Evolutionary conservation across 2,888 invertebrate species (phyloP), one percentile per base, ranked within the genome.

Genomic region (Drosophila paranaensis): DNA sequence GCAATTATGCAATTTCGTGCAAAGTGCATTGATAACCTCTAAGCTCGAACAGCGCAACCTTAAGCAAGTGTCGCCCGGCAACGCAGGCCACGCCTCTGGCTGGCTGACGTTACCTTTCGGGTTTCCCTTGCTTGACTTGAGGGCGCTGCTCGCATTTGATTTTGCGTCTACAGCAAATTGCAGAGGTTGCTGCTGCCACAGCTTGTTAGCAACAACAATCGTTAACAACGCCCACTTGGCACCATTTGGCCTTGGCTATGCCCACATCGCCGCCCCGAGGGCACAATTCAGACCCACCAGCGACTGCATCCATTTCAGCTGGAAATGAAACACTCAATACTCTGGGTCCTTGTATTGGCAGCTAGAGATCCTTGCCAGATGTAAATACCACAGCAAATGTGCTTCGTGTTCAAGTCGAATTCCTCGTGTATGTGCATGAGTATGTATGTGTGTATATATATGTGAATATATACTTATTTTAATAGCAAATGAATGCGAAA

Each of bases 1-100:
- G 74, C 67, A 84, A 87, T 87, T 80, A 87, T 82, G 85, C 85
- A 84, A 80, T 89, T 80, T 62, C 57, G 61, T 67, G 54, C 60
- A 58, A 73, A 81, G 67, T 83, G 83, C 84, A 83, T 50, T 60
- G 60, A 69, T 66, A 85, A 65, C 74, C 83, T 77, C 66, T 63
- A 57, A 51, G 69, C 37, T 33, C 43, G 27, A 16, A 10, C 8
- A 20, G 54, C 25, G 9, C 35, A 56, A 66, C 71, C 63, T 76
- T 67, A 30, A 33, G 2, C 60, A 65, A 73, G 62, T 62, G 72
- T 43, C 60, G 58, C 62, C 63, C 37, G 54, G 60, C 48, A 51
- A 45, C 45, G 25, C 14, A 30, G 33, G 16, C 25, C 25, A 60
- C 25, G 54, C 25, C 37, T 64, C 51, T 10, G 8, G 20, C 33